A percentile compares a stretch with the other conserved stretches of the same genome.
These are phyloP conservation scores for Rissa tridactyla DNA, from an alignment of 2,113 vertebrate species.

Conservation along the genomic window DNA sequence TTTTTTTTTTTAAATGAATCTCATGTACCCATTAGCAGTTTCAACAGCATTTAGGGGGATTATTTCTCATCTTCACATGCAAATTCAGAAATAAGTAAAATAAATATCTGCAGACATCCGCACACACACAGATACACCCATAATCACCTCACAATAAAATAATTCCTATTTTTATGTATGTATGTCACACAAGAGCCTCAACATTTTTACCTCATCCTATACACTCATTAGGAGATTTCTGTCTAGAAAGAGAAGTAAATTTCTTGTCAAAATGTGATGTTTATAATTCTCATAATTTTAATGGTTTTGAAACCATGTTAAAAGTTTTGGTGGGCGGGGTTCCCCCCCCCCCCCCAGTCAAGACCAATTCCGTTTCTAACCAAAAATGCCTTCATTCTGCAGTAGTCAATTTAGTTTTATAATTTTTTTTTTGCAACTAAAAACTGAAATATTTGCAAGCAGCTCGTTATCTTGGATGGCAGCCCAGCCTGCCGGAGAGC, in stretches of 20 bases:
- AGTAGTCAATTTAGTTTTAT: not conserved
- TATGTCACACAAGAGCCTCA: not conserved
- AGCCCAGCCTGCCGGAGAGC: slow-evolving; percentile 19
- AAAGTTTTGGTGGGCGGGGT: not conserved
- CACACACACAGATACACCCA: not conserved
- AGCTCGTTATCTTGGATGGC: not conserved
- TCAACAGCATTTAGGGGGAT: not conserved
- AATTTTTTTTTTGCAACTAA: not conserved
- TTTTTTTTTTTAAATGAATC: not conserved
- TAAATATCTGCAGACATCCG: not conserved
- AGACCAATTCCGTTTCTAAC: not conserved
- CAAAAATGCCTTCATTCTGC: not conserved
- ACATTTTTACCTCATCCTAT: not conserved
- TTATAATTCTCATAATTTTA: not conserved
- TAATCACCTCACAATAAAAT: not conserved
- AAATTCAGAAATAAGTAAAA: slow-evolving; percentile 24
- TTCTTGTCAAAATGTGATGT: not conserved
- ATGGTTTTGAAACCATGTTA: not conserved
- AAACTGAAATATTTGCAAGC: not conserved
- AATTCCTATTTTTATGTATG: not conserved
- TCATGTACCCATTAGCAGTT: not conserved
- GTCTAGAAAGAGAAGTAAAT: not conserved
- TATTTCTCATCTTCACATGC: slow-evolving; percentile 18
- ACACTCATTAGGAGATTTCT: not conserved
- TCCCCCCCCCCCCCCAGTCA: accelerated